These are phyloP conservation scores for Nannoperca australis DNA, from an alignment of 2,797 vertebrate genomes.

Conservation along the genomic window DNA sequence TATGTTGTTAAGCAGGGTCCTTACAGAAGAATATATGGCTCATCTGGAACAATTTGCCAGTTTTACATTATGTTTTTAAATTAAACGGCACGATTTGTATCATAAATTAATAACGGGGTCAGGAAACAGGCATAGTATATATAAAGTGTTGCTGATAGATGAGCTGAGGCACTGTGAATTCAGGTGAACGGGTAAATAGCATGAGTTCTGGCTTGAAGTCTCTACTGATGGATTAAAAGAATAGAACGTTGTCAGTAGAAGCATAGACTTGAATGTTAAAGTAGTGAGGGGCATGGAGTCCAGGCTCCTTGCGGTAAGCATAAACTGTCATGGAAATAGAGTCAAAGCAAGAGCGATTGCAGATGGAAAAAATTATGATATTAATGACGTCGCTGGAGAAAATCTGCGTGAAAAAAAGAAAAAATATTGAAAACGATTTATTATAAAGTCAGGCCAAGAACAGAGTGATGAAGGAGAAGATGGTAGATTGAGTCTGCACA, in stretches of 20 bases:
- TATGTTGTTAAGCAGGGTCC: neutral
- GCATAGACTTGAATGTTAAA: constrained; percentile 22
- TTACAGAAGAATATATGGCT: neutral
- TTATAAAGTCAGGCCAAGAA: constrained; percentile 24
- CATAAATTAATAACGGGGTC: neutral
- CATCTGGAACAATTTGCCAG: neutral
- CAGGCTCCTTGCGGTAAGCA: constrained; percentile 48
- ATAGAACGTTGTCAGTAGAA: constrained; percentile 4
- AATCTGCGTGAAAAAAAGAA: neutral
- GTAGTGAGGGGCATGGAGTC: constrained; percentile 12
- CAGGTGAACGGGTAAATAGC: constrained; percentile 9
- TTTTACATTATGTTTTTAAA: neutral
- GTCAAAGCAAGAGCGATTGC: constrained; percentile 52
- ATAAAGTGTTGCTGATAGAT: neutral
- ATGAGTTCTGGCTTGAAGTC: neutral
- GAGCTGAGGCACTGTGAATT: neutral
- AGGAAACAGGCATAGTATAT: neutral
- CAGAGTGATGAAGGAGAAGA: constrained; percentile 36
- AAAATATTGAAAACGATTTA: constrained; percentile 42
- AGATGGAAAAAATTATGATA: constrained; percentile 57
- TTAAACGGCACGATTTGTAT: too few species aligned
- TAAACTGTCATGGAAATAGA: constrained; percentile 45
- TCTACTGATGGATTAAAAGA: constrained; percentile 22
- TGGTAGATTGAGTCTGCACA: constrained; percentile 16
- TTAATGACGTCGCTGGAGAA: constrained; percentile 41